These are phyloP conservation scores for Micromesistius poutassou DNA, from an alignment of 2,797 vertebrate genomes.

Conservation along the genomic window DNA sequence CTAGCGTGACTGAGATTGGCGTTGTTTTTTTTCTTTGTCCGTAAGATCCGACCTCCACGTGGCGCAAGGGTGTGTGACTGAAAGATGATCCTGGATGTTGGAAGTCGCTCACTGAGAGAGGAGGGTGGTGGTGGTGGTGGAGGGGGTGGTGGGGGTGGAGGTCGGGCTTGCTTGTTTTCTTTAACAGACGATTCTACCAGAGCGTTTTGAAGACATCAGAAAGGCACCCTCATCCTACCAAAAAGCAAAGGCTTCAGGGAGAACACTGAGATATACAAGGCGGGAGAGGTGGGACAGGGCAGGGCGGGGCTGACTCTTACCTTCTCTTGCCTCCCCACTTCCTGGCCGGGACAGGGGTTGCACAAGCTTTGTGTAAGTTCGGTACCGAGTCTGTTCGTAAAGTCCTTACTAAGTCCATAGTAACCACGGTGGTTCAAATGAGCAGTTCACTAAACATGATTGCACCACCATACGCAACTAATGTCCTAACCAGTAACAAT, in stretches of 20 bases:
- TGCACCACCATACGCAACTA: too few species aligned
- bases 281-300: slow-evolving; percentile 28
- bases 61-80: slow-evolving; percentile 55
- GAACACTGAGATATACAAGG: slow-evolving; percentile 61
- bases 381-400: slow-evolving; percentile 16
- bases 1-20: slow-evolving; percentile 44
- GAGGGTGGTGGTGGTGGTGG: neutral
- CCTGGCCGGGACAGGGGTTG: slow-evolving; percentile 10
- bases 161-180: neutral
- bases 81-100: slow-evolving; percentile 43
- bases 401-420: neutral
- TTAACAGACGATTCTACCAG: slow-evolving; percentile 65
- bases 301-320: slow-evolving; percentile 13
- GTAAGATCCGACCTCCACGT: slow-evolving; percentile 68
- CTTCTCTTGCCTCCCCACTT: slow-evolving; percentile 22
- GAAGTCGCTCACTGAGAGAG: slow-evolving; percentile 74
- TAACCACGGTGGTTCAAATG: neutral
- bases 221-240: slow-evolving; percentile 57
- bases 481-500: too few species aligned
- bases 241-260: slow-evolving; percentile 51
- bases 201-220: slow-evolving; percentile 62
- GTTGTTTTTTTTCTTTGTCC: slow-evolving; percentile 38
- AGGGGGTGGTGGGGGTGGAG: neutral
- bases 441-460: neutral
- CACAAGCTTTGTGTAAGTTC: slow-evolving; percentile 33